Conservation (phyloP, 2,888 invertebrate genomes). For the Venusia cambrica region DNA sequence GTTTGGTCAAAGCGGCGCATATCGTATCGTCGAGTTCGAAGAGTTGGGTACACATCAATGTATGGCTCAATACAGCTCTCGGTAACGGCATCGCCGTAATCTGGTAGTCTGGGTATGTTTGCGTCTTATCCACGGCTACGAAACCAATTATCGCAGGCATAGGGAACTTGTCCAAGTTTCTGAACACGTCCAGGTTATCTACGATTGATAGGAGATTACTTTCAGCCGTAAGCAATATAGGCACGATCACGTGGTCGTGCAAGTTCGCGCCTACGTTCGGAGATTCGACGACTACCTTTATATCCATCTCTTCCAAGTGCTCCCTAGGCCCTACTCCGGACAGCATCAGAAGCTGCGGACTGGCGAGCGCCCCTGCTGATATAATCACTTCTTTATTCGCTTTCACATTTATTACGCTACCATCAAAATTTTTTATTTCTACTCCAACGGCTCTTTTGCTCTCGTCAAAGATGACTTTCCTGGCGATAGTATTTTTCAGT, state of each 20-base stretch:
- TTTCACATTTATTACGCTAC: constrained; percentile 29
- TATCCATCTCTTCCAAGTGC: constrained; percentile 42
- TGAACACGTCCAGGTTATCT: constrained; percentile 31
- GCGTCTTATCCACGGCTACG: constrained; percentile 39
- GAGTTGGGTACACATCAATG: constrained; percentile 36
- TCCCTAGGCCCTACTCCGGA: constrained; percentile 54
- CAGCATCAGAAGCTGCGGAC: constrained; percentile 55
- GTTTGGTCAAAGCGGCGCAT: constrained; percentile 34
- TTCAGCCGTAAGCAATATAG: constrained; percentile 38
- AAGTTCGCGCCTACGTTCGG: constrained; percentile 50
- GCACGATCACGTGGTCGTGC: constrained; percentile 49
- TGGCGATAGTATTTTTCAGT: constrained; percentile 43
- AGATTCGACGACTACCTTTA: constrained; percentile 40
- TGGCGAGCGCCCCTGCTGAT: constrained; percentile 52
- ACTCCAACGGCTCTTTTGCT: constrained; percentile 41
- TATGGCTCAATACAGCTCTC: constrained; percentile 31
- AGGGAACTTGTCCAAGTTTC: constrained; percentile 42
- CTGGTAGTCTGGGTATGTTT: constrained; percentile 50
- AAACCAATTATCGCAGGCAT: constrained; percentile 41
- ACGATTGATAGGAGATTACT: constrained; percentile 26
- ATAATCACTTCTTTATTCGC: constrained; percentile 49
- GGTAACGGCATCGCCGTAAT: constrained; percentile 34
- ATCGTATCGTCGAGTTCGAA: constrained; percentile 38
- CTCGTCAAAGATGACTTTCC: constrained; percentile 41
- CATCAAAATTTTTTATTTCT: constrained; percentile 36